Percentiles rank a stretch among this genome's conserved stretches.
These are phyloP conservation scores for Metellina segmentata DNA, from an alignment of 2,888 invertebrate species.

Conservation along the genomic window DNA sequence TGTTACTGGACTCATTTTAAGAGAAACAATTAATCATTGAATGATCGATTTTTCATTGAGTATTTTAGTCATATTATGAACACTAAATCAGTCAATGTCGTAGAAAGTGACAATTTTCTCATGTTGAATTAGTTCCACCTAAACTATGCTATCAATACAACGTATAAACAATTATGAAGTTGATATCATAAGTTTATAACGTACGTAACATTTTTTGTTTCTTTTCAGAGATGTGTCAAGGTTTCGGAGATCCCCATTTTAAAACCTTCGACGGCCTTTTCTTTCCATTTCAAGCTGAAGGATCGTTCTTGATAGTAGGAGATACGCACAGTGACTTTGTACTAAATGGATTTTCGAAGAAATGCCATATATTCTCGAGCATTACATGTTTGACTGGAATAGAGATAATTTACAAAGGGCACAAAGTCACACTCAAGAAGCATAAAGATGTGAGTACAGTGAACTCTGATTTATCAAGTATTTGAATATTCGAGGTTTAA, in stretches of 20 bases:
- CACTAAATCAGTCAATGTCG: too few relatives aligned
- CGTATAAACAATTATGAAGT: too few relatives aligned
- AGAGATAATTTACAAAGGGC: conserved; percentile 64
- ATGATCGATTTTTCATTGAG: too few relatives aligned
- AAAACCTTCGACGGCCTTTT: conserved; percentile 90
- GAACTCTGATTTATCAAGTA: not conserved
- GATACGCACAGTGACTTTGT: conserved; percentile 63
- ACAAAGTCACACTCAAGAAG: conserved; percentile 59
- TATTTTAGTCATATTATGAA: too few relatives aligned
- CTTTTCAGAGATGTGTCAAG: conserved; percentile 85
- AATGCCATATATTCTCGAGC: conserved; percentile 43
- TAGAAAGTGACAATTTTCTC: too few relatives aligned
- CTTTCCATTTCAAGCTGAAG: conserved; percentile 87
- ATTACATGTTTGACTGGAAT: conserved; percentile 69
- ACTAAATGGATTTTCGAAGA: conserved; percentile 62
- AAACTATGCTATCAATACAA: too few relatives aligned
- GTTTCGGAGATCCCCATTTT: conserved; percentile 90
- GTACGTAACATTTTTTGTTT: not conserved
- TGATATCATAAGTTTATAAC: not conserved
- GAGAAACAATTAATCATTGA: too few relatives aligned
- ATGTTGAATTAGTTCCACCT: too few relatives aligned
- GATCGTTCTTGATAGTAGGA: conserved; percentile 66
- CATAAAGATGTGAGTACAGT: conserved; percentile 53
- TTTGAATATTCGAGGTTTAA: not conserved
- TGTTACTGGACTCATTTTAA: too few relatives aligned